Evolutionary conservation across 1,140 invertebrate species (phyloP).

Genomic region (Condylostylus longicornis): DNA sequence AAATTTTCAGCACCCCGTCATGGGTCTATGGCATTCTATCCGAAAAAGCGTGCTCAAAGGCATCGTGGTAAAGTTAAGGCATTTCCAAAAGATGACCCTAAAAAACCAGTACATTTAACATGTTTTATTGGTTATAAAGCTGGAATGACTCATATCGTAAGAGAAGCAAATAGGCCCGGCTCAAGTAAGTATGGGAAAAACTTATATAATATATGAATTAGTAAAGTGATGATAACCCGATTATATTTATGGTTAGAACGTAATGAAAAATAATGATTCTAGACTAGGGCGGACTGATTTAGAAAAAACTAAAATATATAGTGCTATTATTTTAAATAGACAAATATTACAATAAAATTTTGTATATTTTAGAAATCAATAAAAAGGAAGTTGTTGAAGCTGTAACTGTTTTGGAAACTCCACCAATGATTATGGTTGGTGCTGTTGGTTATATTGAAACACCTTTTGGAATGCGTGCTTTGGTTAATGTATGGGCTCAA

Average conservation of each 20-base stretch:
- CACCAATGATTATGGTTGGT: slow-evolving; percentile 95
- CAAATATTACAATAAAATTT: slow-evolving; percentile 6
- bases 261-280: slow-evolving; percentile 29
- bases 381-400: slow-evolving; percentile 99
- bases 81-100: slow-evolving; percentile 97
- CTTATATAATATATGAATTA: background rate
- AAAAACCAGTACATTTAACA: slow-evolving; percentile 94
- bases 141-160: slow-evolving; percentile 98
- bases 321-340: background rate
- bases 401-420: slow-evolving; percentile 95
- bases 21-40: slow-evolving; percentile 99
- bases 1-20: slow-evolving; percentile 99
- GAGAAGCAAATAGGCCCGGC: slow-evolving; percentile 96
- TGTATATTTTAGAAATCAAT: slow-evolving; percentile 69
- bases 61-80: slow-evolving; percentile 99
- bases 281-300: slow-evolving; percentile 32
- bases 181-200: slow-evolving; percentile 80
- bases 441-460: slow-evolving; percentile 98
- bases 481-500: slow-evolving; percentile 96
- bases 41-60: slow-evolving; percentile 88
- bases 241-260: slow-evolving; percentile 32
- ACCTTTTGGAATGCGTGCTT: slow-evolving; percentile 82
- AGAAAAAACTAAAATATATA: background rate
- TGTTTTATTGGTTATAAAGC: slow-evolving; percentile 98
- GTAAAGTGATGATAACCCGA: slow-evolving; percentile 25